Percentiles rank a stretch among this genome's conserved stretches.
These are phyloP conservation scores for Psittacula cyanocephala DNA, from an alignment of 2,113 vertebrate species.

Conservation along the genomic window DNA sequence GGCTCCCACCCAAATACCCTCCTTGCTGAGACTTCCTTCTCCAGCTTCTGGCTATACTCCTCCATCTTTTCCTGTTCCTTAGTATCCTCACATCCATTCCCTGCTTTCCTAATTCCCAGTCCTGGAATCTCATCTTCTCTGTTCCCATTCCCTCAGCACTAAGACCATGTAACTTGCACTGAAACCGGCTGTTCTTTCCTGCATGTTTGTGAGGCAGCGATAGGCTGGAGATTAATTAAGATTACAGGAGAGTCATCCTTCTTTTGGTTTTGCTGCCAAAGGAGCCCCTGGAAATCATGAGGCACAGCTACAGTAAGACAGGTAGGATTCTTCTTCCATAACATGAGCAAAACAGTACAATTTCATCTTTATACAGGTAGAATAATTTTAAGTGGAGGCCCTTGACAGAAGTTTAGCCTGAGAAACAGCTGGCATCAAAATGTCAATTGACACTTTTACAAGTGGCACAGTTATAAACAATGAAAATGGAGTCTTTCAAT, in stretches of 20 bases:
- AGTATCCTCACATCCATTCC: neutral
- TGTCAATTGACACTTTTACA: accelerated
- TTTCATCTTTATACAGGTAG: neutral
- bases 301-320: neutral
- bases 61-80: neutral
- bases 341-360: neutral
- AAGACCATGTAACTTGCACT: neutral
- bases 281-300: neutral
- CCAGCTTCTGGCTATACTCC: neutral
- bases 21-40: neutral
- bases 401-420: neutral
- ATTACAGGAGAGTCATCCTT: neutral
- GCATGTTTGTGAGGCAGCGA: neutral
- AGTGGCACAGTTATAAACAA: neutral
- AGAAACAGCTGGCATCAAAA: neutral
- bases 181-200: neutral
- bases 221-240: neutral
- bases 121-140: neutral
- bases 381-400: neutral
- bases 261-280: neutral
- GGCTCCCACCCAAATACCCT: neutral
- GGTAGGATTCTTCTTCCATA: neutral
- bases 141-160: neutral
- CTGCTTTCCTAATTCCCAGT: neutral
- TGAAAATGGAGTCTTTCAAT: neutral